A percentile compares a stretch with the other conserved stretches of the same genome.
Evolutionary conservation across 2,888 invertebrate species (phyloP).

Genomic region (Atethmia centrago): DNA sequence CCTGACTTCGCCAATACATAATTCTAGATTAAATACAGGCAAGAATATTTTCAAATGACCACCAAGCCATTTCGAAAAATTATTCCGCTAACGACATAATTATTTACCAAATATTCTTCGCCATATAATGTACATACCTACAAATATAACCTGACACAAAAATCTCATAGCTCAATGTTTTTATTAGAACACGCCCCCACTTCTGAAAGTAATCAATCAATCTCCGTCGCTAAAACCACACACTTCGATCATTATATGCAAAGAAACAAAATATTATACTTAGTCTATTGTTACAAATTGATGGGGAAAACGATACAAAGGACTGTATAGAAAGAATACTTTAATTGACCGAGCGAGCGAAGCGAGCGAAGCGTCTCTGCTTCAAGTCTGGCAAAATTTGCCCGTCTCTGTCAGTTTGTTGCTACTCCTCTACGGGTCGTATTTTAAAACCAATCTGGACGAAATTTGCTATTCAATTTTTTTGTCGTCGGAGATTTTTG

Average conservation of each 20-base stretch:
- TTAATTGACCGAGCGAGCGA: no score
- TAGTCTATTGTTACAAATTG: constrained; percentile 22
- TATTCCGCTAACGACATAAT: not conserved
- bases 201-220: constrained; percentile 39
- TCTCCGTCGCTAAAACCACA: constrained; percentile 27
- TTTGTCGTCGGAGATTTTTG: no score
- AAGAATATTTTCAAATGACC: no score
- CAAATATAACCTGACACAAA: not conserved
- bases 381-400: no score
- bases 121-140: no score
- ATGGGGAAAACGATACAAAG: not conserved
- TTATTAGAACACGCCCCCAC: constrained; percentile 5
- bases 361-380: no score
- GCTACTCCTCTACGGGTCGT: no score
- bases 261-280: constrained; percentile 29
- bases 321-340: not conserved
- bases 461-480: no score
- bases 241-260: constrained; percentile 24
- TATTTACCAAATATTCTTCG: not conserved
- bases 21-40: not conserved
- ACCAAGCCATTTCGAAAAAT: not conserved
- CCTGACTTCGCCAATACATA: not conserved
- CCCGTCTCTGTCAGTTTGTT: no score
- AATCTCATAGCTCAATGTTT: constrained; percentile 14
- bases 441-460: no score